Conservation (phyloP, 1,140 invertebrate genomes). For the Drosophila albomicans region DNA sequence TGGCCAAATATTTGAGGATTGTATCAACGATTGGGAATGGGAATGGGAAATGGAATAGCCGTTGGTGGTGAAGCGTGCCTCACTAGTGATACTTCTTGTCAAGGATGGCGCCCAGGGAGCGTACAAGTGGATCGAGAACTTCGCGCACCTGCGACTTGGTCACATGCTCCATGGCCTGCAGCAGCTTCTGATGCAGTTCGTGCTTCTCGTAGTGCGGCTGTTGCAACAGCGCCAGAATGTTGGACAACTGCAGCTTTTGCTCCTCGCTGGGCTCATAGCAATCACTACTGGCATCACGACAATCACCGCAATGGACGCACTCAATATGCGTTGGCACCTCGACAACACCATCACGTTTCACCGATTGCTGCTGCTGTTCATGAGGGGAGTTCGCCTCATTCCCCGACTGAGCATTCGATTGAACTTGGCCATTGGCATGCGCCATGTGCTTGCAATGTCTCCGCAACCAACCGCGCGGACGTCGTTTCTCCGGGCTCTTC, state of each 20-base stretch:
- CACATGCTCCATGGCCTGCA: conserved; percentile 67
- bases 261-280: background rate
- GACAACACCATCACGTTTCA: conserved; percentile 1
- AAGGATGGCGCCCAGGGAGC: conserved; percentile 55
- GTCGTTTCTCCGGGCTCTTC: conserved; percentile 8
- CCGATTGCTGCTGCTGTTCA: background rate
- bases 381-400: background rate
- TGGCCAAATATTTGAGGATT: background rate
- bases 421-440: background rate
- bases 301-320: conserved; percentile 34
- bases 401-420: too few species aligned
- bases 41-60: background rate
- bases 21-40: background rate
- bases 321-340: conserved; percentile 50
- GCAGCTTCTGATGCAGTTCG: conserved; percentile 48
- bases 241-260: conserved; percentile 16
- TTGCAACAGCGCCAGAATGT: conserved; percentile 20
- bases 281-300: conserved; percentile 25
- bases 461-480: background rate
- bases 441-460: background rate
- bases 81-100: conserved; percentile 37
- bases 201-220: conserved; percentile 18
- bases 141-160: conserved; percentile 69
- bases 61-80: background rate
- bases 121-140: conserved; percentile 68